Conservation (phyloP, 2,113 vertebrate species). For the Clarias macrocephalus region DNA sequence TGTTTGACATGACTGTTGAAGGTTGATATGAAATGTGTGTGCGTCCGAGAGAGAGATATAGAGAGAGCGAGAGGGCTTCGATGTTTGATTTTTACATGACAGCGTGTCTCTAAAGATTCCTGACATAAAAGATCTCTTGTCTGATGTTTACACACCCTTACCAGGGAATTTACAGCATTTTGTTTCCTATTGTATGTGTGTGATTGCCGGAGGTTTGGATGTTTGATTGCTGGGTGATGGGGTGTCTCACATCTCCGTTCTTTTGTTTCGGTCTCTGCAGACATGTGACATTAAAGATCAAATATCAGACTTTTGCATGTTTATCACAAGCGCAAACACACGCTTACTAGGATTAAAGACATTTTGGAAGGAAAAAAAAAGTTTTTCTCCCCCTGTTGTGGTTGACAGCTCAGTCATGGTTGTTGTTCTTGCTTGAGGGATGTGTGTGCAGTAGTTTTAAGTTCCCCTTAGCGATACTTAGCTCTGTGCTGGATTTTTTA, state of each 20-base stretch:
- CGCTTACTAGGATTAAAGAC: conserved; percentile 16
- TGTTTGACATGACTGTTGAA: conserved; percentile 14
- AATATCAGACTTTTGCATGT: conserved; percentile 12
- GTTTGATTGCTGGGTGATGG: neutral
- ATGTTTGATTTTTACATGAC: neutral
- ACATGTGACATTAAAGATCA: conserved; percentile 19
- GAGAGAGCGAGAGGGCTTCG: neutral
- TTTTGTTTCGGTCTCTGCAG: conserved; percentile 12
- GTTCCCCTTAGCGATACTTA: neutral
- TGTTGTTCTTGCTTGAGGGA: neutral
- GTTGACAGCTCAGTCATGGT: neutral
- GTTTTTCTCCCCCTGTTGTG: neutral
- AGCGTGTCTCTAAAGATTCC: neutral
- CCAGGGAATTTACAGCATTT: neutral
- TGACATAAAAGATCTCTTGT: conserved; percentile 3
- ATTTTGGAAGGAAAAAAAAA: neutral
- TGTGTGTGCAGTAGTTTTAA: neutral
- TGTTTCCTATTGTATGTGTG: neutral
- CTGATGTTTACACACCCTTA: conserved; percentile 1
- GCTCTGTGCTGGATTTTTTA: neutral
- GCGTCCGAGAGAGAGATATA: neutral
- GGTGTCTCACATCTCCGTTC: neutral
- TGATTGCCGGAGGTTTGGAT: neutral
- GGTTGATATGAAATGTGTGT: conserved; percentile 16
- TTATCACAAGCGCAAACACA: neutral